phyloP scores from a whole-genome alignment of 2,113 vertebrate genomes.

The Coreoperca whiteheadi region DNA sequence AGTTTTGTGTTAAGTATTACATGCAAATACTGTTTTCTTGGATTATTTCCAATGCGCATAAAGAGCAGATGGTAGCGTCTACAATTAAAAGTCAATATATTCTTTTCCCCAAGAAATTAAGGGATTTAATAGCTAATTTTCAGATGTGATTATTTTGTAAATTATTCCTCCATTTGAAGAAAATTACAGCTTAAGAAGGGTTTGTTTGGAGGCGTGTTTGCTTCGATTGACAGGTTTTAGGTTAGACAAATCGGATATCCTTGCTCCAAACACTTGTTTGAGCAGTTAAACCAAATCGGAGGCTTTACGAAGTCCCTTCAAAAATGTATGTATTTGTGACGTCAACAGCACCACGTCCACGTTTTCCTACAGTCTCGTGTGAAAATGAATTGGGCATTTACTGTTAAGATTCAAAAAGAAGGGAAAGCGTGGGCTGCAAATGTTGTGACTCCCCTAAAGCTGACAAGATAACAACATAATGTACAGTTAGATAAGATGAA shows the following conservation, averaged over 20 bases:
- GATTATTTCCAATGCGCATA: conserved; percentile 1
- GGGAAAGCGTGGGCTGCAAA: neutral
- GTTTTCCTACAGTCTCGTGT: neutral
- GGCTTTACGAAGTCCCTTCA: neutral
- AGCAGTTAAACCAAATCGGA: neutral
- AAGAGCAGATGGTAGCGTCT: neutral
- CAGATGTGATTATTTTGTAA: neutral
- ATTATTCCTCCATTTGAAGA: neutral
- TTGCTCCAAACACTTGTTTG: neutral
- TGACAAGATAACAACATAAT: conserved; percentile 40
- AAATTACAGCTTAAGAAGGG: neutral
- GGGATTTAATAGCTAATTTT: neutral
- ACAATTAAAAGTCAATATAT: neutral
- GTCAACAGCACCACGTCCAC: neutral
- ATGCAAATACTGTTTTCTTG: neutral
- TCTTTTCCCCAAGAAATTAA: neutral
- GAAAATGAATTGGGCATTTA: neutral
- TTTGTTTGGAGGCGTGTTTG: neutral
- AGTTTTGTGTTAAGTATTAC: conserved; percentile 15
- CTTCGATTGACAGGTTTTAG: conserved; percentile 8
- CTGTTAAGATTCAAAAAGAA: neutral
- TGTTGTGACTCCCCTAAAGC: conserved; percentile 29
- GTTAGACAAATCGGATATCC: neutral
- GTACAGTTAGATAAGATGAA: conserved; percentile 19
- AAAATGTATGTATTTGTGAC: neutral